These are phyloP conservation scores for Machimus atricapillus DNA, from an alignment of 2,888 invertebrate species.

Conservation along the genomic window DNA sequence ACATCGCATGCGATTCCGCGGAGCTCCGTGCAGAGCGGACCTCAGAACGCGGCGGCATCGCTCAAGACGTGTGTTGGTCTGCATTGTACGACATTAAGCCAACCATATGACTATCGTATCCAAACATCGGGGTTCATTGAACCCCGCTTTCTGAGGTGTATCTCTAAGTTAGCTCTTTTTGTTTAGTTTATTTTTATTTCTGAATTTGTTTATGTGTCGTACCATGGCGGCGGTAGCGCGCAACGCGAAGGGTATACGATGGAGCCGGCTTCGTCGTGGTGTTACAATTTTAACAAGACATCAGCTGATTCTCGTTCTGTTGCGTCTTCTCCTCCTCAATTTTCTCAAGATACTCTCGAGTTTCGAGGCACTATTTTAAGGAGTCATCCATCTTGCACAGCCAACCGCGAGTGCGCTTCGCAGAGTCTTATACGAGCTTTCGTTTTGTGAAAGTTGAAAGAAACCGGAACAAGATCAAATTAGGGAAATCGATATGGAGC, in stretches of 20 bases:
- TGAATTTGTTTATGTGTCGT: constrained; percentile 32
- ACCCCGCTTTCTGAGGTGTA: constrained; percentile 43
- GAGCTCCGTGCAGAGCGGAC: neutral
- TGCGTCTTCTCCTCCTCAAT: neutral
- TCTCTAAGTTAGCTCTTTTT: constrained; percentile 41
- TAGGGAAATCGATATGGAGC: neutral
- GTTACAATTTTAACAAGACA: constrained; percentile 8
- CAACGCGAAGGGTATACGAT: neutral
- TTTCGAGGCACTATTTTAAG: neutral
- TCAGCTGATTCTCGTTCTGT: constrained; percentile 29
- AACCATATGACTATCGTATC: constrained; percentile 46
- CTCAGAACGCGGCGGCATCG: constrained; percentile 2
- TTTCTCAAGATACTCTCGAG: neutral
- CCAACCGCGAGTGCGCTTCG: neutral
- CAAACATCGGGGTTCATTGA: constrained; percentile 47
- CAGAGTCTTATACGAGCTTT: neutral
- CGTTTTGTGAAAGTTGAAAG: constrained; percentile 1
- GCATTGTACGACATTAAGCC: constrained; percentile 40
- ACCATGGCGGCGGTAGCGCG: neutral
- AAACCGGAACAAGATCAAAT: constrained; percentile 39
- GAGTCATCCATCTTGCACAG: constrained; percentile 7
- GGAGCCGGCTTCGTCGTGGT: neutral
- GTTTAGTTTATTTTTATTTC: constrained; percentile 18
- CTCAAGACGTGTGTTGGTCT: constrained; percentile 20
- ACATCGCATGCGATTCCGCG: neutral